phyloP scores from a whole-genome alignment of 2,113 vertebrate genomes.

The Bubalus kerabau region DNA sequence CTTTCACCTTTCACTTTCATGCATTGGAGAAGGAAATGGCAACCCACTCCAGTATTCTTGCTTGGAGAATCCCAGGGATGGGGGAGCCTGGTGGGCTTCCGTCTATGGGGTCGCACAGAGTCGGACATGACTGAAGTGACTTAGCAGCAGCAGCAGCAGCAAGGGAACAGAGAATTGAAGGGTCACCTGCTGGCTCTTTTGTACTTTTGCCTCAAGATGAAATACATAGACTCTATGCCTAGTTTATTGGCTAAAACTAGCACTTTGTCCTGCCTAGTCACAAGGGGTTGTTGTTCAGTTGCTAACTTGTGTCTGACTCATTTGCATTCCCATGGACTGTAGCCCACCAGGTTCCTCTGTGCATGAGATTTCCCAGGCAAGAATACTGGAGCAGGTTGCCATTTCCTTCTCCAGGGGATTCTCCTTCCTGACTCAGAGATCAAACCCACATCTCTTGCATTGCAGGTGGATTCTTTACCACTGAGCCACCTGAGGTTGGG shows the following conservation, averaged over 20 bases:
- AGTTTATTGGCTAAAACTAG: background rate
- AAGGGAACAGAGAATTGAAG: background rate
- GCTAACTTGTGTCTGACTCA: background rate
- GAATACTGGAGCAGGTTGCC: background rate
- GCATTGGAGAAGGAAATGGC: too few species aligned
- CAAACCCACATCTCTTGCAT: background rate
- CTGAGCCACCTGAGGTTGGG: background rate
- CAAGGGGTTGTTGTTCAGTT: background rate
- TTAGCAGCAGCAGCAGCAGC: too few species aligned
- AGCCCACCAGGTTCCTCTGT: background rate
- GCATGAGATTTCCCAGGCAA: background rate
- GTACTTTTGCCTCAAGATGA: background rate
- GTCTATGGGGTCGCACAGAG: too few species aligned
- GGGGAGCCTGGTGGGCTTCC: too few species aligned
- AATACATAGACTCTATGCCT: background rate
- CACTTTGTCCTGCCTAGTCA: background rate
- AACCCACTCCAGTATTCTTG: too few species aligned
- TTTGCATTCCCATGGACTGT: background rate
- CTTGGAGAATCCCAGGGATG: accelerated
- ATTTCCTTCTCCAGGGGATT: background rate
- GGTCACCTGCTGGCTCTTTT: background rate
- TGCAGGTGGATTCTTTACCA: background rate
- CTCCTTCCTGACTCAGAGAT: background rate
- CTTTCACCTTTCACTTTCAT: too few species aligned
- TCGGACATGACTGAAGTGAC: too few species aligned